These are phyloP conservation scores for Chaetura pelagica DNA, from an alignment of 2,113 vertebrate genomes.

Conservation along the genomic window DNA sequence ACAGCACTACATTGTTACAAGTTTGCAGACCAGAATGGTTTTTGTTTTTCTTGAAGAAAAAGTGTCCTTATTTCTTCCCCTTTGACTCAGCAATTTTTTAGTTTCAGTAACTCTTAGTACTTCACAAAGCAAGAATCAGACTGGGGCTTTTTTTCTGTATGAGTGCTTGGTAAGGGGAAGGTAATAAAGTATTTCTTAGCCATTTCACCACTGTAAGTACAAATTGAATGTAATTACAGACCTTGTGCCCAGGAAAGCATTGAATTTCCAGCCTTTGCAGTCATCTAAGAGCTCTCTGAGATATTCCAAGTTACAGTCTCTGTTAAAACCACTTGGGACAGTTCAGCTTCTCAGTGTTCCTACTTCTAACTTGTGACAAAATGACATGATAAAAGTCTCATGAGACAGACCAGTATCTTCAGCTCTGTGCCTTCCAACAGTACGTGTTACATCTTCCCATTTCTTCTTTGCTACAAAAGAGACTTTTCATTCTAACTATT, in stretches of 20 bases:
- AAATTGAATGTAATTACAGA: neutral
- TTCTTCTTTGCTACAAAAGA: neutral
- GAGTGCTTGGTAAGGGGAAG: neutral
- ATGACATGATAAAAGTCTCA: neutral
- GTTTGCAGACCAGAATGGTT: neutral
- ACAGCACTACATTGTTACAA: fast-evolving
- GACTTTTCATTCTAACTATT: neutral
- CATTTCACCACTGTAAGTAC: neutral
- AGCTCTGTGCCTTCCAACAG: neutral
- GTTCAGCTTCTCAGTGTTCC: neutral
- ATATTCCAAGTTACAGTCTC: neutral
- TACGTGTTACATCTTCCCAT: fast-evolving
- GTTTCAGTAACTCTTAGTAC: neutral
- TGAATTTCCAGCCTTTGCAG: neutral
- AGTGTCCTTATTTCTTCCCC: neutral
- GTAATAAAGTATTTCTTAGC: neutral
- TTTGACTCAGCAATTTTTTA: neutral
- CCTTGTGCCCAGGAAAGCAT: neutral
- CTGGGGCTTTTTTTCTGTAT: neutral
- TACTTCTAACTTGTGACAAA: neutral
- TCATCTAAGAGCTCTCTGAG: neutral
- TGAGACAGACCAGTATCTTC: neutral
- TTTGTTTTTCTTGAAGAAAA: neutral
- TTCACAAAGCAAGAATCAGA: neutral
- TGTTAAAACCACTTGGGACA: neutral